phyloP scores from a whole-genome alignment of 2,113 vertebrate genomes.

The Orcinus orca region DNA sequence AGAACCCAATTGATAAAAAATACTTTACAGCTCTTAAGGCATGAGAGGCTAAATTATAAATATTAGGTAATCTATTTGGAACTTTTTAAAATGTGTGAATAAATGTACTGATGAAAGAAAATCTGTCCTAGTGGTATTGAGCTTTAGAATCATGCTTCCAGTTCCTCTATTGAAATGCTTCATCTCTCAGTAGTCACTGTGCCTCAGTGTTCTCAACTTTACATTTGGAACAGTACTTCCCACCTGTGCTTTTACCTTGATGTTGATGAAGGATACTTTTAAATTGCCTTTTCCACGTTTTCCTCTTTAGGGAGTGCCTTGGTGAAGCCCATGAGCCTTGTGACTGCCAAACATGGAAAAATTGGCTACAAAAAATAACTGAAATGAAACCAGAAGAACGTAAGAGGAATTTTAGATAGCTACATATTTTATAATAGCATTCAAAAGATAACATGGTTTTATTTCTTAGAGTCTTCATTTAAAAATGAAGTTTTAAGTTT shows the following conservation, averaged over 20 bases:
- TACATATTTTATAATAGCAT: background rate
- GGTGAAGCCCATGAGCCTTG: conserved; percentile 98
- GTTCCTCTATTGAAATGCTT: background rate
- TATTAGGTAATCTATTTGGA: conserved; percentile 4
- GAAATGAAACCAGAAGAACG: conserved; percentile 98
- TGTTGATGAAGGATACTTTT: conserved; percentile 20
- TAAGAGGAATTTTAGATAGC: conserved; percentile 82
- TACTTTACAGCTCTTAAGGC: background rate
- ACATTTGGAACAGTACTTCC: conserved; percentile 1
- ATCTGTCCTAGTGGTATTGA: background rate
- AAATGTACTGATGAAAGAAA: background rate
- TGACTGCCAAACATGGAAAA: conserved; percentile 97
- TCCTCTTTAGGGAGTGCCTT: conserved; percentile 92
- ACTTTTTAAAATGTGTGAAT: background rate
- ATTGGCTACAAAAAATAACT: conserved; percentile 95
- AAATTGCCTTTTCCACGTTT: conserved; percentile 51
- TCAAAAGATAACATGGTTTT: background rate
- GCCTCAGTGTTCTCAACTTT: background rate
- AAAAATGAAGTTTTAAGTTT: background rate
- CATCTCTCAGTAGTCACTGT: background rate
- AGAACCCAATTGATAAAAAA: conserved; percentile 10
- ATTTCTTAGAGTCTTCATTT: background rate
- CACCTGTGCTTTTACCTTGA: background rate
- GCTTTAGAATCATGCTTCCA: conserved; percentile 22
- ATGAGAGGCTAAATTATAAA: background rate